phyloP scores from a whole-genome alignment of 2,888 invertebrate genomes.

The Plusia festucae region DNA sequence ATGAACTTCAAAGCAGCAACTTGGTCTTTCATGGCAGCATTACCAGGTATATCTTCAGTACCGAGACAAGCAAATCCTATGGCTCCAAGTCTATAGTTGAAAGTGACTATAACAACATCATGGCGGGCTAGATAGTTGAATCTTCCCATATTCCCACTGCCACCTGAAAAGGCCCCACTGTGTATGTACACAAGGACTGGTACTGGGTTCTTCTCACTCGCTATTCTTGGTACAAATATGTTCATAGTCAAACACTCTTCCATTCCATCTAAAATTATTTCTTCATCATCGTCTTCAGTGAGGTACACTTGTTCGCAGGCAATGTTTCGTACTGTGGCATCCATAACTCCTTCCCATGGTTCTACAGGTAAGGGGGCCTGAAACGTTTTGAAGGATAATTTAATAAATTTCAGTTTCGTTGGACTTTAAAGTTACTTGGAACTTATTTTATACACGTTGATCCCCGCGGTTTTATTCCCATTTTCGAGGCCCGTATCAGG shows the following conservation, averaged over 20 bases:
- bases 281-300: constrained; percentile 68
- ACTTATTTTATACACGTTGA: too few relatives aligned
- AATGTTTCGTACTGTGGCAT: constrained; percentile 65
- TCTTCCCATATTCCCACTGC: constrained; percentile 79
- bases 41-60: constrained; percentile 92
- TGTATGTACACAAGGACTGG: constrained; percentile 83
- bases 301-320: constrained; percentile 78
- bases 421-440: too few relatives aligned
- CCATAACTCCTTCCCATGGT: constrained; percentile 71
- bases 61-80: constrained; percentile 92
- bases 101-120: constrained; percentile 91
- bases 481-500: too few relatives aligned
- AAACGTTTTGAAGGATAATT: constrained; percentile 56
- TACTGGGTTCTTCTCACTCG: constrained; percentile 71
- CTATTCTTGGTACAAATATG: constrained; percentile 74
- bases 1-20: constrained; percentile 94
- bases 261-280: constrained; percentile 70
- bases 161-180: constrained; percentile 81
- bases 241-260: constrained; percentile 80
- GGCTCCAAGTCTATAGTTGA: constrained; percentile 92
- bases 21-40: constrained; percentile 96
- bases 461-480: too few relatives aligned
- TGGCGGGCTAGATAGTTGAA: constrained; percentile 91
- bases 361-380: constrained; percentile 79
- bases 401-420: too few relatives aligned